Conservation (phyloP, 2,113 vertebrate species). For the Nansenia antarctica region DNA sequence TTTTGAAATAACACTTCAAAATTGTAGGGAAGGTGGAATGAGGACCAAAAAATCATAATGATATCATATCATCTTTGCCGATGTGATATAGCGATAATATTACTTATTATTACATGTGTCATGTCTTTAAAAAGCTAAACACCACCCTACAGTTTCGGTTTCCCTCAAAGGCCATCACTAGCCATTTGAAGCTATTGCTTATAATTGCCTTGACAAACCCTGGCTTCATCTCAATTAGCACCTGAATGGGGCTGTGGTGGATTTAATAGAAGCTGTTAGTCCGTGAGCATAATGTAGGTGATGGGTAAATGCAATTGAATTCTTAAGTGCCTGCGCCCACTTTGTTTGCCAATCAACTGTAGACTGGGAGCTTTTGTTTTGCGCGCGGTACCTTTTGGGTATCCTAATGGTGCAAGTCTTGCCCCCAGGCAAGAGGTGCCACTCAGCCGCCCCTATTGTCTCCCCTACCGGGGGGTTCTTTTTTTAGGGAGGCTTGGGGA, state of each 20-base stretch:
- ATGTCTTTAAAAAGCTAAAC: slow-evolving; percentile 92
- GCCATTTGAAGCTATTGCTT: slow-evolving; percentile 94
- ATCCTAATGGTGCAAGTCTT: slow-evolving; percentile 57
- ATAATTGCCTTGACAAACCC: slow-evolving; percentile 96
- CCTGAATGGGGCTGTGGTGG: slow-evolving; percentile 85
- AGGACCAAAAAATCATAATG: slow-evolving; percentile 78
- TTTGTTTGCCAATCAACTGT: slow-evolving; percentile 59
- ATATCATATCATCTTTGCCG: slow-evolving; percentile 91
- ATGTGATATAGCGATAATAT: slow-evolving; percentile 90
- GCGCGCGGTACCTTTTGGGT: slow-evolving; percentile 50
- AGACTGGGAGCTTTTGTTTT: slow-evolving; percentile 50
- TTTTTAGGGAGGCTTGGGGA: slow-evolving; percentile 31
- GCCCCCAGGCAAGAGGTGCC: slow-evolving; percentile 46
- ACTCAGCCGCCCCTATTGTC: slow-evolving; percentile 54
- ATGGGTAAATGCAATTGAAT: slow-evolving; percentile 64
- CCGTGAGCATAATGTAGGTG: slow-evolving; percentile 73
- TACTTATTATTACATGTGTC: slow-evolving; percentile 92
- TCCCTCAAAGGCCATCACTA: slow-evolving; percentile 90
- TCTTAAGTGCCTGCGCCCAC: slow-evolving; percentile 57
- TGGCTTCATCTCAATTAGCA: slow-evolving; percentile 95
- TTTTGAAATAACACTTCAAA: slow-evolving; percentile 87
- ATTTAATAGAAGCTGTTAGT: slow-evolving; percentile 92
- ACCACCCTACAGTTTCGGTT: slow-evolving; percentile 83
- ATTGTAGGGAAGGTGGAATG: slow-evolving; percentile 65
- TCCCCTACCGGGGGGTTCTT: slow-evolving; percentile 10